These are phyloP conservation scores for Drosophila nigromelanica DNA, from an alignment of 1,140 invertebrate species.

Conservation along the genomic window DNA sequence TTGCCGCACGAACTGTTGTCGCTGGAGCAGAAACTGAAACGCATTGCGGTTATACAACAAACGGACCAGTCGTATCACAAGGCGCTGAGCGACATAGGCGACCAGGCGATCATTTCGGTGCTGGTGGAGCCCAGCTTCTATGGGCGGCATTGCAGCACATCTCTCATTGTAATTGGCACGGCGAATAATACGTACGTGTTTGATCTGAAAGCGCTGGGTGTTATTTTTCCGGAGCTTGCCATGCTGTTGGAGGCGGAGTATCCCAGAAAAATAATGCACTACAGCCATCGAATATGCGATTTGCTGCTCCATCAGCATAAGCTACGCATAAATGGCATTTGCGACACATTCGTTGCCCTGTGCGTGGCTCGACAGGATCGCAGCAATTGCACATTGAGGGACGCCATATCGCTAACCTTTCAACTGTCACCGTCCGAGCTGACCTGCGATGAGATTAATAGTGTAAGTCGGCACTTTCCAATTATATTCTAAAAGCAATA, in stretches of 20 bases:
- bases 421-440: slow-evolving; percentile 33
- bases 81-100: slow-evolving; percentile 44
- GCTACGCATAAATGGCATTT: slow-evolving; percentile 42
- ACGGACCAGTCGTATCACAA: slow-evolving; percentile 43
- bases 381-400: slow-evolving; percentile 16
- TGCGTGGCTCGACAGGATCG: slow-evolving; percentile 40
- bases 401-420: slow-evolving; percentile 48
- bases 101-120: slow-evolving; percentile 47
- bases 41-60: slow-evolving; percentile 45
- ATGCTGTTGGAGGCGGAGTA: slow-evolving; percentile 32
- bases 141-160: slow-evolving; percentile 42
- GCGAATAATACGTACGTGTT: slow-evolving; percentile 50
- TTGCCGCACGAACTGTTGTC: slow-evolving; percentile 21
- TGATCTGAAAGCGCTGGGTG: slow-evolving; percentile 48
- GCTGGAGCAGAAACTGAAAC: slow-evolving; percentile 30
- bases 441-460: slow-evolving; percentile 40
- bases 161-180: slow-evolving; percentile 53
- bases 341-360: slow-evolving; percentile 50
- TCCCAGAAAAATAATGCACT: slow-evolving; percentile 59
- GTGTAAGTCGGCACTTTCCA: slow-evolving; percentile 5
- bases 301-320: slow-evolving; percentile 34
- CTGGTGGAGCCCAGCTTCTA: slow-evolving; percentile 62
- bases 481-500: neutral
- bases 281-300: slow-evolving; percentile 56
- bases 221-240: slow-evolving; percentile 38